Base-by-base conservation (phyloP, 2,113 vertebrate species). In the Prochilodus magdalenae region DNA sequence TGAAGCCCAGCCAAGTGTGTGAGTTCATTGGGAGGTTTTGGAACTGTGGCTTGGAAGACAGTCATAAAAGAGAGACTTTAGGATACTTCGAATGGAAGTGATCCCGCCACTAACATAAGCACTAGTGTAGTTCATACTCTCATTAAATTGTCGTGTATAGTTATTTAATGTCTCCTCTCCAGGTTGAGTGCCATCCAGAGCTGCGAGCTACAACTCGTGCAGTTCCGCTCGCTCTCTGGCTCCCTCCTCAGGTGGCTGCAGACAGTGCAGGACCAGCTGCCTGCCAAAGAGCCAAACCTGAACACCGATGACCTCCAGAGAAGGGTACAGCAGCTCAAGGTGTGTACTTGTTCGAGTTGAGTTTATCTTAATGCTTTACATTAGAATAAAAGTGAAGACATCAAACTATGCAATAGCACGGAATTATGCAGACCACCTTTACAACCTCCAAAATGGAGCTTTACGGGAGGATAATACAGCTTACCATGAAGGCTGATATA, bases 221-320 rank as follows among this genome's bases (percentile, higher is more conserved):
- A 93, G 76, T 95, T 95, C 89, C 89, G 93, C 0, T 83, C 89
- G 16, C 91, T 93, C 80, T 94, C 93, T 0, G 89, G 91, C 84
- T 92, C 93, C 71, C 53, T 97, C 84, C 93, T 94, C 89, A 95
- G 96, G 89, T 99, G 98, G 98, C 92, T 98, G 60, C 96, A 95
- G 90, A 94, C 95, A 47, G 91, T 89, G 0, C 96, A 98, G 90
- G 94, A 95, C 53, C 96, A 91, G 86, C 89, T 98, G 81, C 95
- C 95, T 0, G 29, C 92, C 27, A 89, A 94, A 15, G 97, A 97
- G 86, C 92, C 93, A 85, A 95, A 87, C 85, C 88, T 94, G 80
- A 94, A 91, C 91, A 95, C 93, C 0, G 95, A 95, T 79, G 93
- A 94, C 33, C 94, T 98, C 89, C 95, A 96, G 86, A 95, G 94